Percentiles rank a stretch among this genome's conserved stretches.
phyloP scores from a whole-genome alignment of 2,797 vertebrate genomes.

The Protosalanx chinensis region DNA sequence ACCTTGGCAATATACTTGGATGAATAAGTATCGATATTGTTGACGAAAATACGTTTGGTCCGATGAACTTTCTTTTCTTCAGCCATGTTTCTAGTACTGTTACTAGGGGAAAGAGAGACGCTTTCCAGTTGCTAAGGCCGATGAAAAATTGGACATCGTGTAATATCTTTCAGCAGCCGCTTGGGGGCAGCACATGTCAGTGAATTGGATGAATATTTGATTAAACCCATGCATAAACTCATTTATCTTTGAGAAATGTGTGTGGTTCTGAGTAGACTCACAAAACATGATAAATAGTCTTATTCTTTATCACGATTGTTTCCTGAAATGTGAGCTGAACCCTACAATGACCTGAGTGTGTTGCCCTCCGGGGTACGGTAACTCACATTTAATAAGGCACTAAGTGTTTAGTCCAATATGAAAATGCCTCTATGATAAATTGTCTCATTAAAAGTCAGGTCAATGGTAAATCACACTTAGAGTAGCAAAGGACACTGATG shows the following conservation, averaged over 20 bases:
- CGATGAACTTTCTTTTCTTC: constrained; percentile 37
- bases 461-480: not conserved
- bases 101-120: constrained; percentile 1
- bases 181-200: not conserved
- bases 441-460: not conserved
- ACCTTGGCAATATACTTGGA: constrained; percentile 84
- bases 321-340: not conserved
- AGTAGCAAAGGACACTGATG: constrained; percentile 4
- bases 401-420: constrained; percentile 26
- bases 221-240: not conserved
- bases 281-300: not conserved
- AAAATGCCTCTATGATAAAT: constrained; percentile 30
- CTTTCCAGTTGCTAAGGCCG: constrained; percentile 12
- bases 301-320: not conserved
- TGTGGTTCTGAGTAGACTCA: not conserved
- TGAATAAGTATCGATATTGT: constrained; percentile 81
- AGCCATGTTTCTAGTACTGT: constrained; percentile 57
- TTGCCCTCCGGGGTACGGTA: too few species aligned
- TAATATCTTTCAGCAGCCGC: not conserved
- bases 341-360: too few species aligned
- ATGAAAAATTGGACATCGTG: not conserved
- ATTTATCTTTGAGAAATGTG: not conserved
- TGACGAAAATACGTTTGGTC: constrained; percentile 80
- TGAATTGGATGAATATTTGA: not conserved
- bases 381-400: constrained; percentile 25